phyloP scores from a whole-genome alignment of 2,888 invertebrate genomes.

The Melipona bicolor region DNA sequence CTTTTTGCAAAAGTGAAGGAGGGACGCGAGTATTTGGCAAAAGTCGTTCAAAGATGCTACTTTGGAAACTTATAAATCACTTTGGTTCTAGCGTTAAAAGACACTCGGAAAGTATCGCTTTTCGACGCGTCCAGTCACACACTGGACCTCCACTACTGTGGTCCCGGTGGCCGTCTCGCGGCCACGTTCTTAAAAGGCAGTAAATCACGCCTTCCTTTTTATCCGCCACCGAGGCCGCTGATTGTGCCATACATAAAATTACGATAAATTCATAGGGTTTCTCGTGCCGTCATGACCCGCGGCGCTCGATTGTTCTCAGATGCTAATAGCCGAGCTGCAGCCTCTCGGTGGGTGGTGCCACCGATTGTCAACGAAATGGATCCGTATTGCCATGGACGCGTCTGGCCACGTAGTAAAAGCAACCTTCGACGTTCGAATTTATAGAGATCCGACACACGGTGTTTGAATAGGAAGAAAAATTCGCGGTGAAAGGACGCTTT shows the following conservation, averaged over 20 bases:
- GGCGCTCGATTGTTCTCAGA: conserved; percentile 77
- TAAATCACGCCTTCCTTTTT: conserved; percentile 80
- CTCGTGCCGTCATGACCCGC: conserved; percentile 73
- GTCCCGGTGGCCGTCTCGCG: conserved; percentile 34
- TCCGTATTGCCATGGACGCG: neutral
- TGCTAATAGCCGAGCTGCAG: conserved; percentile 70
- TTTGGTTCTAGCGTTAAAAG: conserved; percentile 31
- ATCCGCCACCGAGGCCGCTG: conserved; percentile 74
- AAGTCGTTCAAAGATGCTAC: too few relatives aligned
- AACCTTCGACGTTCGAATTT: neutral
- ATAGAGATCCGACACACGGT: neutral
- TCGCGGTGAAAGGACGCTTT: neutral
- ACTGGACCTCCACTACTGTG: conserved; percentile 43
- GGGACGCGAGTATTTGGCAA: too few relatives aligned
- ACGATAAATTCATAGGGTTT: conserved; percentile 81
- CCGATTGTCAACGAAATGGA: conserved; percentile 66
- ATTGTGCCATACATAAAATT: conserved; percentile 84
- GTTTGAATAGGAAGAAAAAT: neutral
- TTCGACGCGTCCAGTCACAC: conserved; percentile 53
- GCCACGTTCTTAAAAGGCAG: conserved; percentile 73
- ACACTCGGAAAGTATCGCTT: conserved; percentile 62
- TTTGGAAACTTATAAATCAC: too few relatives aligned
- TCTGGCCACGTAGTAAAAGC: neutral
- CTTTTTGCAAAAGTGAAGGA: too few relatives aligned
- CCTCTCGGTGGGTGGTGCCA: conserved; percentile 77